These are phyloP conservation scores for Rousettus madagascariensis DNA, from an alignment of 2,797 vertebrate genomes.

Conservation along the genomic window DNA sequence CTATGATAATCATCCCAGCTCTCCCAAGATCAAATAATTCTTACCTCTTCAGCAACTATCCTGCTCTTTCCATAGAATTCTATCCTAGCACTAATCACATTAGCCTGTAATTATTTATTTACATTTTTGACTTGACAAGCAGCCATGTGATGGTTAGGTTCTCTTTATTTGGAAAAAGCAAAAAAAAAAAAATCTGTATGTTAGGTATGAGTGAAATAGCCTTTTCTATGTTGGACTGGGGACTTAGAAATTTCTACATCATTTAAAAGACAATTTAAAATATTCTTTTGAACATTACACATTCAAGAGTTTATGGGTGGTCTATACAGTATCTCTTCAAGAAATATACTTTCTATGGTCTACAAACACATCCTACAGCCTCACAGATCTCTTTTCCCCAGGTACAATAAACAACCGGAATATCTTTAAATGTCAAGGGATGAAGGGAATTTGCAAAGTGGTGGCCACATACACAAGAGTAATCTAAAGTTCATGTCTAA, in stretches of 20 bases:
- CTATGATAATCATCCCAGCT: background rate
- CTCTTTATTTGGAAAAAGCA: background rate
- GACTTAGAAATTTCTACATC: background rate
- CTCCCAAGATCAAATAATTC: background rate
- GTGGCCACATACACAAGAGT: background rate
- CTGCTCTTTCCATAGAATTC: background rate
- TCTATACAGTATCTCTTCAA: background rate
- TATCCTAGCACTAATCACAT: background rate
- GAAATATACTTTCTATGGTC: background rate
- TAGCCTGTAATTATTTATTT: background rate
- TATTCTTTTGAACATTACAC: background rate
- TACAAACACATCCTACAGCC: background rate
- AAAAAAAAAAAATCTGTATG: background rate
- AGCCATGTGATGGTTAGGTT: background rate
- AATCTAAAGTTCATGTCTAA: background rate
- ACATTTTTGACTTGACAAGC: background rate
- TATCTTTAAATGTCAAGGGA: background rate
- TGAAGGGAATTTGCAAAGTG: conserved; percentile 14
- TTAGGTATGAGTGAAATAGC: background rate
- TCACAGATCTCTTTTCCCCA: background rate
- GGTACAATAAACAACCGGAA: background rate
- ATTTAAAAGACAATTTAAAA: background rate
- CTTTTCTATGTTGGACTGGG: background rate
- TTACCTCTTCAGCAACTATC: background rate
- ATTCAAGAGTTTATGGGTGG: background rate